Conservation (phyloP, 2,113 vertebrate species). For the Urocolius indicus region DNA sequence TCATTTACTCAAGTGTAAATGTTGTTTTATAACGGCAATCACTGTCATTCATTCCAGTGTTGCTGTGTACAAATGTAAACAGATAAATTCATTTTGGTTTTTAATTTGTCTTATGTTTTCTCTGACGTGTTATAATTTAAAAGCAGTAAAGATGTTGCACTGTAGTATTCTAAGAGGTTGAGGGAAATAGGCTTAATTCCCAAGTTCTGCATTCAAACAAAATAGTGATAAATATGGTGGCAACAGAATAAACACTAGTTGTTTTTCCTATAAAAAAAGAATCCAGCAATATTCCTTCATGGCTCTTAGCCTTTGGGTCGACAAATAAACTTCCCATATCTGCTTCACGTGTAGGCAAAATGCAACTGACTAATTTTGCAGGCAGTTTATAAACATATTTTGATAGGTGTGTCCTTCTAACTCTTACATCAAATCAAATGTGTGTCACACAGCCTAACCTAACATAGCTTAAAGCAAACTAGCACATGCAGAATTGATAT, state of each 20-base stretch:
- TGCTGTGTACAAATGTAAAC: slow-evolving; percentile 16
- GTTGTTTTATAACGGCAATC: background rate
- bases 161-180: background rate
- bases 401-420: slow-evolving; percentile 58
- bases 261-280: background rate
- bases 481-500: slow-evolving; percentile 35
- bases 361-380: slow-evolving; percentile 37
- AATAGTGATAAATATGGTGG: background rate
- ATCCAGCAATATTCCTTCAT: background rate
- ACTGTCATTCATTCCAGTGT: background rate
- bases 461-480: slow-evolving; percentile 49
- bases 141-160: background rate
- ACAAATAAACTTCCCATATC: background rate
- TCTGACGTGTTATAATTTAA: background rate
- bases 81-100: slow-evolving; percentile 8
- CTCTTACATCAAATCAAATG: slow-evolving; percentile 30
- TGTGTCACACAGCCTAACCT: slow-evolving; percentile 15
- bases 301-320: background rate
- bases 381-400: slow-evolving; percentile 36
- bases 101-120: background rate
- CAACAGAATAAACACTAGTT: background rate
- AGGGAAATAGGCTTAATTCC: background rate
- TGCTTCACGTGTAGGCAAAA: slow-evolving; percentile 5
- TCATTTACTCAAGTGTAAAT: background rate
- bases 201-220: background rate